Conservation (phyloP, 2,797 vertebrate genomes). For the Leptoclinus maculatus region DNA sequence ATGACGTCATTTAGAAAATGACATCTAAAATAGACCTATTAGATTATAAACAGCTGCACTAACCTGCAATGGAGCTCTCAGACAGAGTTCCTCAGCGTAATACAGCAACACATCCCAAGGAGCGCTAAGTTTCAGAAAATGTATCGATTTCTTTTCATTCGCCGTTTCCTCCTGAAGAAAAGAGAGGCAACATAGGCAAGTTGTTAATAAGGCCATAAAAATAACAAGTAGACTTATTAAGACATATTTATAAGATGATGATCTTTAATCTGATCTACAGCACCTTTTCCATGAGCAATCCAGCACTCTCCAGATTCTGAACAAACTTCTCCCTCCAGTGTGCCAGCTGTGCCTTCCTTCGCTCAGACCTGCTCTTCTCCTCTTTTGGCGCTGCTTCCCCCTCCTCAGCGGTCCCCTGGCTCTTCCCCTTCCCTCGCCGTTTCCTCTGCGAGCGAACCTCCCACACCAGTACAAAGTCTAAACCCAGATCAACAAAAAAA, state of each 20-base stretch:
- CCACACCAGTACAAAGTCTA: conserved; percentile 87
- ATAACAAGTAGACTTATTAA: not conserved
- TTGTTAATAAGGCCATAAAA: not conserved
- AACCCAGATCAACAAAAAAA: conserved; percentile 10
- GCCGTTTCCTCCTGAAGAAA: conserved; percentile 80
- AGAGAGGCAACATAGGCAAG: not conserved
- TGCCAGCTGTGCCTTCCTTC: conserved; percentile 68
- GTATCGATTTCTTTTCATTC: conserved; percentile 82
- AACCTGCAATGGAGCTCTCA: conserved; percentile 85
- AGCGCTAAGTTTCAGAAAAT: conserved; percentile 84
- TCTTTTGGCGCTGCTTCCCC: conserved; percentile 33
- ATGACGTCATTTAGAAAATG: no score
- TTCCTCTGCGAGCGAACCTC: conserved; percentile 80
- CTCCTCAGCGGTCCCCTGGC: conserved; percentile 25
- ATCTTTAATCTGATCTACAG: not conserved
- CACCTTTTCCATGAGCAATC: conserved; percentile 87
- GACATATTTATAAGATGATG: not conserved
- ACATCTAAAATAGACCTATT: not conserved
- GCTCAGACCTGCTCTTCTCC: conserved; percentile 72
- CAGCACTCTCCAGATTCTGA: conserved; percentile 77
- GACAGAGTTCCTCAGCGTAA: conserved; percentile 84
- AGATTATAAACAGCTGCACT: conserved; percentile 7
- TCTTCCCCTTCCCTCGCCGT: conserved; percentile 56
- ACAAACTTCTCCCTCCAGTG: conserved; percentile 84
- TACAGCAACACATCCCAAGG: conserved; percentile 84